Base-by-base conservation (phyloP, 2,797 vertebrate genomes). In the Synanceia verrucosa region DNA sequence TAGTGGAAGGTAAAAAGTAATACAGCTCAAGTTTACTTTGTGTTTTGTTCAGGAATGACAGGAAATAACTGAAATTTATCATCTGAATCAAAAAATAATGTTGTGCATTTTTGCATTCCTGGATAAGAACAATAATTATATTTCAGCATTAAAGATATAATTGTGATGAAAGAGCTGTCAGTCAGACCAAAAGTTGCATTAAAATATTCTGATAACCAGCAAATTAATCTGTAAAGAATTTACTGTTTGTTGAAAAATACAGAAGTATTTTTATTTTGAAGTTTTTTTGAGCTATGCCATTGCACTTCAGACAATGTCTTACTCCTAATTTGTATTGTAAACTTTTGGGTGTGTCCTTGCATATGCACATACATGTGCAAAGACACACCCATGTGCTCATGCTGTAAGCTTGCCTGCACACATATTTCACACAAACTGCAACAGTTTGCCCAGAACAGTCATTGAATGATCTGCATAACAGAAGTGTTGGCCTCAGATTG, bases 221-320 rank as follows among this genome's bases (percentile, higher is more conserved):
- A n/a, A n/a, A n/a, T n/a, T n/a, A n/a, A n/a, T 97, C 96, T 99
- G 97, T 99, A 99, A 97, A 98, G 96, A 94, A 94, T 95, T 96
- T 95, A 95, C 96, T 96, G 96, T 98, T 98, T 97, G 96, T 97
- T 97, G 95, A 96, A 97, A 90, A 96, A 99, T 97, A 98, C 96
- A 98, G 91, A 94, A 94, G 95, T 99, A 98, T 99, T 99, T 99
- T 98, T 97, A 97, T 99, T 98, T 98, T 95, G 93, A 90, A 94
- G 85, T 89, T 90, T 90, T 90, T 91, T 94, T 90, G 95, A 96
- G 95, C 96, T 94, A 94, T 95, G 95, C 94, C 95, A 96, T 96
- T 96, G 96, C 96, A 97, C 96, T 98, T 98, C 96, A 96, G 95
- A 97, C 90, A 94, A 96, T 91, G 86, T 97, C 95, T 94, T 95